Evolutionary conservation across 2,797 vertebrate species (phyloP), one percentile per base, ranked within the genome.

Genomic region (Delichon dasypus): DNA sequence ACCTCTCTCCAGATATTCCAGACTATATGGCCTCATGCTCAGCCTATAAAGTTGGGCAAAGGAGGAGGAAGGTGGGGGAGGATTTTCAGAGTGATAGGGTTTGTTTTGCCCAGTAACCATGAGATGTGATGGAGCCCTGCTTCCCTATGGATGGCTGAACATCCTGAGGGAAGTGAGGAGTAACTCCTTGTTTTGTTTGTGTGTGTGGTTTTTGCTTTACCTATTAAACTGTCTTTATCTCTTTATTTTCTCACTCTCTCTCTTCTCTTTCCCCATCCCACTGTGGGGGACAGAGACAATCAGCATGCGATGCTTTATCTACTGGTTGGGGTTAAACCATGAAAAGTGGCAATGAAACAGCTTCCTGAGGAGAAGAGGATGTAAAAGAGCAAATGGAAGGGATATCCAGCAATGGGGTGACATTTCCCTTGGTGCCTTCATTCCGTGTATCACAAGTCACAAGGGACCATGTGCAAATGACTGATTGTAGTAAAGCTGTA

Each of bases 221-320:
- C 26, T 44, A 16, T 61, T 71, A 36, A 45, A 61, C 26, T 71
- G 11, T 9, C 16, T 36, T 60, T 44, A 51, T 36, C 20, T 36
- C 29, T 6, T 58, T 30, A 29, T 61, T 61, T 44, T 61, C 17
- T 53, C 38, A 36, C 32, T 82, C 15, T 17, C 45, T 72, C 16
- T 44, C 9, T 71, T 71, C 22, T 62, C 11, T 36, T 53, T 34
- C 29, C 27, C 26, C 22, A 38, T 71, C 22, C 9, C n/a, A 23
- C 19, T 1, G 0, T 14, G 5, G 10, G 13, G 9, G 17, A 18
- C 12, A 42, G 30, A 67, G 27, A 38, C 38, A 38, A 38, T 2
- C 6, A 32, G 29, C 20, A 7, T 19, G 13, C 53, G 64, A 20
- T 76, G 34, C 16, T 68, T 23, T 23, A 13, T 13, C 42, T 70